These are phyloP conservation scores for Hippocampus zosterae DNA, from an alignment of 2,113 vertebrate genomes.

Conservation along the genomic window DNA sequence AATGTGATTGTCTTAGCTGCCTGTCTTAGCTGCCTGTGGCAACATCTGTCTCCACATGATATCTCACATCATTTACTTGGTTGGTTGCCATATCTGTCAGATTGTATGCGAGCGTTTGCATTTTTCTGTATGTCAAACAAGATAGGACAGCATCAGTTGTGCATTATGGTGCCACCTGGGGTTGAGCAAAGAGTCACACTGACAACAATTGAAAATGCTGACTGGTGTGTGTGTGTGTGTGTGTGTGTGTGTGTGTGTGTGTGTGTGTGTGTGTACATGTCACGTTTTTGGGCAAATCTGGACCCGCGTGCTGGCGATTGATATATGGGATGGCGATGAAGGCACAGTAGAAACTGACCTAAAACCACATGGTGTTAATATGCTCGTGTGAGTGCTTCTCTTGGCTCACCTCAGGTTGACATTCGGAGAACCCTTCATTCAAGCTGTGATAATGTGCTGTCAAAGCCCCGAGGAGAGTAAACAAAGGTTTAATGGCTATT, in stretches of 20 bases:
- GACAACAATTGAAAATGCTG: conserved; percentile 17
- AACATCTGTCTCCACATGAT: conserved; percentile 9
- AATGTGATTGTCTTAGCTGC: neutral
- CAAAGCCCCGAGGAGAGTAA: conserved; percentile 38
- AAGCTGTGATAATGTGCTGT: conserved; percentile 4
- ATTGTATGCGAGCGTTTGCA: neutral
- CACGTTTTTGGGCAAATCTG: neutral
- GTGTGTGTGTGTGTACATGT: neutral
- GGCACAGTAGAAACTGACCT: conserved; percentile 9
- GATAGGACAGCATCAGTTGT: neutral
- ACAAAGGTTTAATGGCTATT: conserved; percentile 47
- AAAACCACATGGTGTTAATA: neutral
- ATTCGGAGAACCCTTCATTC: conserved; percentile 36
- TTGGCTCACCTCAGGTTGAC: conserved; percentile 17
- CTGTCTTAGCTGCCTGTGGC: conserved; percentile 4
- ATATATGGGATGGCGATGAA: conserved; percentile 16
- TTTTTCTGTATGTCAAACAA: conserved; percentile 5
- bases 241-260: neutral
- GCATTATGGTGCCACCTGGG: conserved; percentile 3
- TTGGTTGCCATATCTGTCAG: conserved; percentile 2
- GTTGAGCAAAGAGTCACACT: conserved; percentile 5
- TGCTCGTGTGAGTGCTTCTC: conserved; percentile 13
- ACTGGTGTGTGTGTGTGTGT: neutral
- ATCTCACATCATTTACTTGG: conserved; percentile 16
- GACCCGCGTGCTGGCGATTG: neutral